Evolutionary conservation across 2,797 vertebrate genomes (phyloP).

Genomic region (Darevskia nairensis): DNA sequence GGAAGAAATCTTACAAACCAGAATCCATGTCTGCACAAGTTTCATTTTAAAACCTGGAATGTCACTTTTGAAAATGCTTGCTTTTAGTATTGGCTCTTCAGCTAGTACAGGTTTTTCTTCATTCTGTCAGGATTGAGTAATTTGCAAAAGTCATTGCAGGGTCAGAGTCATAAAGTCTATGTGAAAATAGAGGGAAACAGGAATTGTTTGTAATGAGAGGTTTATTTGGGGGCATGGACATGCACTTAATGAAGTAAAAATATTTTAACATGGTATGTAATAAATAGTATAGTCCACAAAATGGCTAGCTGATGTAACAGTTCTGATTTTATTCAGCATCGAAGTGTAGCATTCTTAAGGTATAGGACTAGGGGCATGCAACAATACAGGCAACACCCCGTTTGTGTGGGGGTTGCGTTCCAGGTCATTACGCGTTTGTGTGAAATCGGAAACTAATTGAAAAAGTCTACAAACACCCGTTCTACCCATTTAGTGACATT

Average conservation of each 20-base stretch:
- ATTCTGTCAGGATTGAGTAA: neutral
- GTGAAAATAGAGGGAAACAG: neutral
- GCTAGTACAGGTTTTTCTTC: neutral
- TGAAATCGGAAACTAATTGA: no score
- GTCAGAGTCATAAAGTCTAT: neutral
- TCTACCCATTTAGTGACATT: no score
- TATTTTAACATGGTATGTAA: neutral
- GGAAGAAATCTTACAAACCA: neutral
- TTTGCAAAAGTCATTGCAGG: neutral
- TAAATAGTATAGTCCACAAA: neutral
- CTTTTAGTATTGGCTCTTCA: neutral
- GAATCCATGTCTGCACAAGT: no score
- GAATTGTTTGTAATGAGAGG: neutral
- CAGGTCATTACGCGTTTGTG: no score
- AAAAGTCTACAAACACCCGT: no score
- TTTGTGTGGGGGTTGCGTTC: no score
- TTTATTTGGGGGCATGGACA: neutral
- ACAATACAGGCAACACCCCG: no score
- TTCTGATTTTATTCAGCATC: neutral
- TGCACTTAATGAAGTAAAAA: neutral
- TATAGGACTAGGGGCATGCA: neutral
- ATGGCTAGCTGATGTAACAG: neutral
- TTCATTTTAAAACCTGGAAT: neutral
- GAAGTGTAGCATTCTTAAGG: neutral
- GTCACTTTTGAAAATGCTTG: neutral